Evolutionary conservation across 2,797 vertebrate genomes (phyloP), one percentile per base, ranked within the genome.

Genomic region (Somateria mollissima): DNA sequence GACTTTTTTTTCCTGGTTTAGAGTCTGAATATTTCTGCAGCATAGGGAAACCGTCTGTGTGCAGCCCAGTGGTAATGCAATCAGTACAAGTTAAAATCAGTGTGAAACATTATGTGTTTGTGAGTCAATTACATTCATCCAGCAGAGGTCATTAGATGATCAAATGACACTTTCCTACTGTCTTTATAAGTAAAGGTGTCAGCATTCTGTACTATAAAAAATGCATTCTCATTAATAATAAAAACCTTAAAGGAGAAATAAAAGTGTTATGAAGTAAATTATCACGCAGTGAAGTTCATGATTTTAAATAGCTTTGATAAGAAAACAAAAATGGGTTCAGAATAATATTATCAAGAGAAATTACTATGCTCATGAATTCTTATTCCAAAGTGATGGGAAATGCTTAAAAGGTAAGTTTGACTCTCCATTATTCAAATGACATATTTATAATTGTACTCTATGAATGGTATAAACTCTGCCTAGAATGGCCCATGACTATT

Each of bases 101-200:
- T 89, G 72, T 81, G 91, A 91, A 94, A 85, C 93, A 69, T 58
- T 92, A 86, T 81, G 90, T 96, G 71, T 95, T 94, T 97, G 93
- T 25, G 89, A 96, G 51, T 96, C 92, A 96, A 95, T 96, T 97
- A 97, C 58, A 96, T 97, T 97, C 95, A 97, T 96, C 96, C 95
- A 97, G 95, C 96, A 97, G 97, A 97, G 96, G 96, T 98, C 96
- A 96, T 97, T 96, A 95, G 90, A 97, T 95, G 97, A 97, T 94
- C 57, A 76, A 95, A 96, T 96, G 96, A 98, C 94, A 89, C 90
- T 95, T 95, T 95, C 65, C 69, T 60, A 87, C 87, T 64, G 67
- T 91, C 87, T 96, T 96, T 94, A 76, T 77, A 97, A 95, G 91
- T 84, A 96, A 97, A 95, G 74, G 80, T 97, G 93, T 89, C 81